Evolutionary conservation across 1,140 invertebrate genomes (phyloP).

Genomic region (Drosophila ambigua): DNA sequence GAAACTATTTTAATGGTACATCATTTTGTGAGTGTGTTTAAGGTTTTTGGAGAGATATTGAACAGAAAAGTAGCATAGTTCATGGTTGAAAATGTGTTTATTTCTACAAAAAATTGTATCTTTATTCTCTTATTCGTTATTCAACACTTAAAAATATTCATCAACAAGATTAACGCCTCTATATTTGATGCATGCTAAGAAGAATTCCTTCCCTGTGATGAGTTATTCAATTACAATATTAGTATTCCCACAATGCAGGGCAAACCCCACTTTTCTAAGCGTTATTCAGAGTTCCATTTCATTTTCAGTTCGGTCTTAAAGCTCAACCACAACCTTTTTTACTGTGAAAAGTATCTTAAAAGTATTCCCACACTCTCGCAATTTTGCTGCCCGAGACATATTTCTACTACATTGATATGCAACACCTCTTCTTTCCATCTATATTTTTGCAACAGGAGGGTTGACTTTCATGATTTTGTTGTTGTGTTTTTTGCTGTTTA

Average conservation of each 20-base stretch:
- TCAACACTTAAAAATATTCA: no score
- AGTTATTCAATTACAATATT: no score
- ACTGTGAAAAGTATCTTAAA: background rate
- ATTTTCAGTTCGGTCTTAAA: no score
- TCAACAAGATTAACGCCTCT: background rate
- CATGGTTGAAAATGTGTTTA: slow-evolving; percentile 14
- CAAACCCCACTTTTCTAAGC: no score
- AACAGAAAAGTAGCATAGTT: no score
- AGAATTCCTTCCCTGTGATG: no score
- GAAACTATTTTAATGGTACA: background rate
- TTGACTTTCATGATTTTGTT: slow-evolving; percentile 43
- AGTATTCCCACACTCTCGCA: slow-evolving; percentile 14
- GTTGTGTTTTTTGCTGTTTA: slow-evolving; percentile 9
- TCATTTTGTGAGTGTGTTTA: background rate
- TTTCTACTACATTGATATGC: slow-evolving; percentile 34
- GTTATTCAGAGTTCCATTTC: no score
- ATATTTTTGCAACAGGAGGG: slow-evolving; percentile 13
- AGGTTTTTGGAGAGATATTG: no score
- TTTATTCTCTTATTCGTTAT: no score
- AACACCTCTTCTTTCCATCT: slow-evolving; percentile 18
- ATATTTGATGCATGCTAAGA: background rate
- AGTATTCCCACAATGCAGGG: no score
- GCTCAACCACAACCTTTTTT: background rate
- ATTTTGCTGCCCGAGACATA: slow-evolving; percentile 4
- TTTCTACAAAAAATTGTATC: no score